Percentiles rank a stretch among this genome's conserved stretches.
Conservation (phyloP, 2,888 invertebrate genomes). For the Aelia acuminata region DNA sequence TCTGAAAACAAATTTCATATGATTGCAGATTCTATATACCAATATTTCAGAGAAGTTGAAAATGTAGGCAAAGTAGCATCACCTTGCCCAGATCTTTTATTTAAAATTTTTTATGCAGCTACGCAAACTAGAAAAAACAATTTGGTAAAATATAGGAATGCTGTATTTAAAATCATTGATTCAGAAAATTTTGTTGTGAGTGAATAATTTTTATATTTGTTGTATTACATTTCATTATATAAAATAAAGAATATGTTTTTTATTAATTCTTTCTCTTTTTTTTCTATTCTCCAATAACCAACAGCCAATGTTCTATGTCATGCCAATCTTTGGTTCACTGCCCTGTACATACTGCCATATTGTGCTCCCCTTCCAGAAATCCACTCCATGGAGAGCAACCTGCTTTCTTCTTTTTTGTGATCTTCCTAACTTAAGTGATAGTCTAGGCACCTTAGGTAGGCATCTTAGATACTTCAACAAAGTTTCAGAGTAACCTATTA, state of each 20-base stretch:
- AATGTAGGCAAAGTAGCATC: background rate
- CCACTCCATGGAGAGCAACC: too few relatives aligned
- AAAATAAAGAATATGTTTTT: background rate
- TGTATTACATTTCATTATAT: background rate
- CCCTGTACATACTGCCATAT: too few relatives aligned
- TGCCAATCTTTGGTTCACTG: too few relatives aligned
- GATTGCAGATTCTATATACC: slow-evolving; percentile 9
- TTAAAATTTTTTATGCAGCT: background rate
- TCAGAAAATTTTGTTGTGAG: background rate
- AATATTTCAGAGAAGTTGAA: slow-evolving; percentile 43
- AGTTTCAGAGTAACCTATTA: too few relatives aligned
- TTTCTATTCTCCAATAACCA: too few relatives aligned
- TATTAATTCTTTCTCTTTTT: too few relatives aligned
- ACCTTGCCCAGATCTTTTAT: slow-evolving; percentile 48
- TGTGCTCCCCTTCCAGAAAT: too few relatives aligned
- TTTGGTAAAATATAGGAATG: slow-evolving; percentile 45
- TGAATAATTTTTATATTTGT: background rate
- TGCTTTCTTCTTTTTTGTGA: too few relatives aligned
- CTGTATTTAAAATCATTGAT: slow-evolving; percentile 50
- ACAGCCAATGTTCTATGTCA: too few relatives aligned
- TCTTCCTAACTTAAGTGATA: too few relatives aligned
- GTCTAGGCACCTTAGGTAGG: too few relatives aligned
- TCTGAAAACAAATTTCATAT: slow-evolving; percentile 45
- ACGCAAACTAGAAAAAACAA: background rate
- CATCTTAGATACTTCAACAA: too few relatives aligned